Conservation (phyloP, 2,113 vertebrate genomes). For the Lycaon pictus region DNA sequence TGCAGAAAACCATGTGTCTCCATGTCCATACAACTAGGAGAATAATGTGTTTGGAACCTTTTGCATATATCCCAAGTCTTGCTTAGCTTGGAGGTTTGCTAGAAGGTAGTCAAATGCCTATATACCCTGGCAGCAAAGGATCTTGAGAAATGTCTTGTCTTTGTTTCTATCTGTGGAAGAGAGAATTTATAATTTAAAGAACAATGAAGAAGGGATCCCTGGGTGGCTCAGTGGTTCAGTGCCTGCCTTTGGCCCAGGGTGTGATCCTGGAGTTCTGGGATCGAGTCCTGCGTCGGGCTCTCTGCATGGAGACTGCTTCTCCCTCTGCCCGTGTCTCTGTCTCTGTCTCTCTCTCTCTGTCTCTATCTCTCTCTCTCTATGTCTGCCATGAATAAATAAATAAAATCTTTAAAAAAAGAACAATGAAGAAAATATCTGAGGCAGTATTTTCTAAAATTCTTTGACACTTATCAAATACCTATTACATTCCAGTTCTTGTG, state of each 20-base stretch:
- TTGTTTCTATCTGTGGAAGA: not conserved
- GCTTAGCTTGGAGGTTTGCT: not conserved
- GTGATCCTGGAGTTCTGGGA: too few relatives aligned
- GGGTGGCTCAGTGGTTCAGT: too few relatives aligned
- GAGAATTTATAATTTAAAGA: not conserved
- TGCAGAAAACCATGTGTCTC: not conserved
- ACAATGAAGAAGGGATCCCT: not conserved
- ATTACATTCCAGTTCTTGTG: constrained; percentile 28
- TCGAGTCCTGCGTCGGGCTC: too few relatives aligned
- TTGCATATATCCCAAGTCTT: not conserved
- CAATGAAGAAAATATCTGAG: too few relatives aligned
- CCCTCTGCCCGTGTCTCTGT: too few relatives aligned
- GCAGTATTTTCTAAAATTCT: not conserved
- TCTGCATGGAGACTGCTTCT: too few relatives aligned
- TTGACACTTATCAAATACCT: constrained; percentile 31
- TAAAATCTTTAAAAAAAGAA: too few relatives aligned
- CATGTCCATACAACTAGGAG: not conserved
- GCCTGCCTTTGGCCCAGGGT: too few relatives aligned
- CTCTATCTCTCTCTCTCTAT: too few relatives aligned
- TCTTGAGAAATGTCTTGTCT: constrained; percentile 12
- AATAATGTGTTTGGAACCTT: not conserved
- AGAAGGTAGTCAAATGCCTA: not conserved
- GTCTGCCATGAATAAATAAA: too few relatives aligned
- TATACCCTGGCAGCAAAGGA: not conserved
- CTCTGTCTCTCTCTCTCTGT: too few relatives aligned